Base-by-base conservation (phyloP, 2,888 invertebrate species). In the Dichetophora obliterata region DNA sequence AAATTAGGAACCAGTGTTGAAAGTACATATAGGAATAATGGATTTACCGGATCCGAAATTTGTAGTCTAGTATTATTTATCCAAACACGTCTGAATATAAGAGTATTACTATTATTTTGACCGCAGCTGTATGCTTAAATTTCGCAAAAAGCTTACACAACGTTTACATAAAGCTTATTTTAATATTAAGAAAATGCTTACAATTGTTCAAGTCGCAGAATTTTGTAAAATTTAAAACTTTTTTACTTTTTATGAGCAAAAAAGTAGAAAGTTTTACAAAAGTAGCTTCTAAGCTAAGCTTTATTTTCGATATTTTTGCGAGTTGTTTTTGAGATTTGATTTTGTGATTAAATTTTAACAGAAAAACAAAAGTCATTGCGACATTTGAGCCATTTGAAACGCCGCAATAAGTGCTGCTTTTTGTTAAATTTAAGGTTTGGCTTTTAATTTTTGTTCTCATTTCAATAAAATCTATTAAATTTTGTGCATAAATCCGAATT, bases 311-410 rank as follows among this genome's bases (percentile, higher is more conserved):
- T 9, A 19, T 34, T 34, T 2, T n/a, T 57, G 19, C 16, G n/a
- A 43, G 31, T 31, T 66, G 22, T 27, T 54, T 52, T 54, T 43
- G 14, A 5, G 37, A 66, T 24, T 54, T 16, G 27, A 24, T 66
- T 74, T 74, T 54, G 3, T 37, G 27, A 48, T 22, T 16, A 31
- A 0, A 19, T 71, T 24, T 43, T 63, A 16, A 43, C n/a, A 43
- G 3, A 37, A 68, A 72, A 63, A 34, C 69, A 57, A 34, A 59
- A 72, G 34, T 74, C 66, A 43, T 66, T 74, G 54, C 65, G 63
- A 74, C 54, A 50, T 65, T 31, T 5, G 9, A 37, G 37, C 37
- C 37, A 37, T 24, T n/a, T 48, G 59, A n/a, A 66, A 43, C 57
- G 19, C 16, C 59, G 37, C 59, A 71, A 59, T 43, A 71, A 71